These are phyloP conservation scores for Vulpes lagopus DNA, from an alignment of 2,113 vertebrate genomes.

Conservation along the genomic window DNA sequence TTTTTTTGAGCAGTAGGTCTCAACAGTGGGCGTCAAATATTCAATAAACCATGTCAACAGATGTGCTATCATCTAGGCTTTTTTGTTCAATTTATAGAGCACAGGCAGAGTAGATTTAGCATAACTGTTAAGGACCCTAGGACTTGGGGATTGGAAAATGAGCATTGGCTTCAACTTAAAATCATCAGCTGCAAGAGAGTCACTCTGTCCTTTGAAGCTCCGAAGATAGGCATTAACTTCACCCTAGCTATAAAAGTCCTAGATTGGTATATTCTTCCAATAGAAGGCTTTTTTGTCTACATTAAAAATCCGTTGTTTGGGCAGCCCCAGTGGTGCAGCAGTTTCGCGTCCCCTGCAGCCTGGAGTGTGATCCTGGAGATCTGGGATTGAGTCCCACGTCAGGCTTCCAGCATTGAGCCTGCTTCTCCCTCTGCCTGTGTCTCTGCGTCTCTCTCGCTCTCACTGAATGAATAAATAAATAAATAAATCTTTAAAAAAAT, in stretches of 20 bases:
- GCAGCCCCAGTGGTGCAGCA: no score
- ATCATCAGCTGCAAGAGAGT: background rate
- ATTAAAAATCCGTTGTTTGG: background rate
- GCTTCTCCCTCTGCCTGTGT: no score
- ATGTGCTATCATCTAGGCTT: background rate
- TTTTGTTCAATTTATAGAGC: background rate
- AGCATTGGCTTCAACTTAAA: background rate
- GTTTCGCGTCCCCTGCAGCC: no score
- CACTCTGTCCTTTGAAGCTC: background rate
- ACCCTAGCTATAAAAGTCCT: background rate
- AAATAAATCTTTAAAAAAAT: background rate
- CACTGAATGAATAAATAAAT: no score
- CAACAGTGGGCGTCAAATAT: background rate
- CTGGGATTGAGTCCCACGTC: no score
- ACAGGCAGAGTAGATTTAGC: background rate
- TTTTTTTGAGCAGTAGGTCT: background rate
- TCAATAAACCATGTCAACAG: background rate
- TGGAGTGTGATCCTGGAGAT: no score
- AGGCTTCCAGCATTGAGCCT: no score
- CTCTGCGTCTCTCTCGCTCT: no score
- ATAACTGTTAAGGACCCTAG: background rate
- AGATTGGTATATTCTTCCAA: background rate
- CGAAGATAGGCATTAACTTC: background rate
- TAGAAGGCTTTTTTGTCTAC: background rate
- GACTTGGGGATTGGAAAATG: background rate